A percentile compares a stretch with the other conserved stretches of the same genome.
These are phyloP conservation scores for Augochlora pura DNA, from an alignment of 1,140 invertebrate genomes.

Conservation along the genomic window DNA sequence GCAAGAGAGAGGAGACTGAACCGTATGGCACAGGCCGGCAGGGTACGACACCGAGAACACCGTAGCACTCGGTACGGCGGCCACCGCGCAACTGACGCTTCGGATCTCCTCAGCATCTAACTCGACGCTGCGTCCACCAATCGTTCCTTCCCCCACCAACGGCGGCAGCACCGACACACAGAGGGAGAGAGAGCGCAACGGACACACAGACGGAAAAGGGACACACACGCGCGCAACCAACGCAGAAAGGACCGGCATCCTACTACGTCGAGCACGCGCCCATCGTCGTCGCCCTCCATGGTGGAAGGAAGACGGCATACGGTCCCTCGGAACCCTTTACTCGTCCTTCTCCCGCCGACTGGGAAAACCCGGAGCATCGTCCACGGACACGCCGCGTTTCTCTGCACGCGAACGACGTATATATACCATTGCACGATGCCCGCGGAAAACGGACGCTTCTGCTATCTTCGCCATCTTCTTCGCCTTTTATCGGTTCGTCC, in stretches of 20 bases:
- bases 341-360: constrained; percentile 7
- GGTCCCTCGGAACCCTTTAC: constrained; percentile 23
- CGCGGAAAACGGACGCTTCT: too few relatives aligned
- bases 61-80: constrained; percentile 68
- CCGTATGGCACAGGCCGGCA: neutral
- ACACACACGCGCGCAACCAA: too few relatives aligned
- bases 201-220: neutral
- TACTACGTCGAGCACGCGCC: constrained; percentile 56
- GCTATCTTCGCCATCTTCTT: too few relatives aligned
- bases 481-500: too few relatives aligned
- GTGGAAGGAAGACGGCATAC: constrained; percentile 42
- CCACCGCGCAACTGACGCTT: constrained; percentile 76
- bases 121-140: constrained; percentile 75
- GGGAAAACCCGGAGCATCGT: too few relatives aligned
- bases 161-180: constrained; percentile 53
- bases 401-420: too few relatives aligned
- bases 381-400: too few relatives aligned
- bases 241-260: constrained; percentile 38
- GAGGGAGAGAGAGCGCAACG: neutral
- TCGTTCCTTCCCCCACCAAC: constrained; percentile 73
- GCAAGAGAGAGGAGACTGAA: neutral
- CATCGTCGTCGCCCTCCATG: constrained; percentile 21
- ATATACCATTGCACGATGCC: too few relatives aligned
- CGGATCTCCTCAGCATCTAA: constrained; percentile 74
- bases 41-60: constrained; percentile 7